Conservation (phyloP, 1,140 invertebrate species). For the Drosophila leontia region DNA sequence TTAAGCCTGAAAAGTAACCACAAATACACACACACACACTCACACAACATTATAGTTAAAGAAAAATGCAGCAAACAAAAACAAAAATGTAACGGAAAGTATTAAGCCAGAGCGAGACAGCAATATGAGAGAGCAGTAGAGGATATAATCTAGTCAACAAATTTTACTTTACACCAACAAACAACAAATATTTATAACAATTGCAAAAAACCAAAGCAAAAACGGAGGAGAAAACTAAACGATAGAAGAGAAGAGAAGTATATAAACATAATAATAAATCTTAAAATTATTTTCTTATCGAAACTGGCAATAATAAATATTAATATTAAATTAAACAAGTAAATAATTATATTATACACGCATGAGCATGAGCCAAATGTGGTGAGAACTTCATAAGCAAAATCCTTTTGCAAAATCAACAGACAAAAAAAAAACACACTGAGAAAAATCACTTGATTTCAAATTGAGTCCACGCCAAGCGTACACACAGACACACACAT, state of each 20-base stretch:
- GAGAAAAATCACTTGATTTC: constrained; percentile 41
- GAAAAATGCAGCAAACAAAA: constrained; percentile 41
- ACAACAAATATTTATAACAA: constrained; percentile 51
- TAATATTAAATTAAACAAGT: constrained; percentile 44
- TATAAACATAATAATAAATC: constrained; percentile 51
- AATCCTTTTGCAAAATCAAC: constrained; percentile 28
- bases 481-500: constrained; percentile 25
- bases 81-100: constrained; percentile 64
- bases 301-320: constrained; percentile 80
- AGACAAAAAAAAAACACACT: constrained; percentile 15
- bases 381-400: constrained; percentile 41
- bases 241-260: constrained; percentile 24
- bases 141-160: constrained; percentile 70
- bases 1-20: constrained; percentile 32
- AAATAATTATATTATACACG: constrained; percentile 50
- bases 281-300: constrained; percentile 79
- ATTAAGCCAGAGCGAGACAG: constrained; percentile 52
- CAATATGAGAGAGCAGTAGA: constrained; percentile 44
- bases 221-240: constrained; percentile 11
- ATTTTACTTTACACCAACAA: constrained; percentile 73
- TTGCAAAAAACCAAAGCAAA: constrained; percentile 12
- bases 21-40: constrained; percentile 2
- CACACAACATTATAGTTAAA: constrained; percentile 3
- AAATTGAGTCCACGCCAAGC: constrained; percentile 53
- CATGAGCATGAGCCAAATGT: constrained; percentile 34